These are phyloP conservation scores for Crotalus adamanteus DNA, from an alignment of 2,797 vertebrate species.

Conservation along the genomic window DNA sequence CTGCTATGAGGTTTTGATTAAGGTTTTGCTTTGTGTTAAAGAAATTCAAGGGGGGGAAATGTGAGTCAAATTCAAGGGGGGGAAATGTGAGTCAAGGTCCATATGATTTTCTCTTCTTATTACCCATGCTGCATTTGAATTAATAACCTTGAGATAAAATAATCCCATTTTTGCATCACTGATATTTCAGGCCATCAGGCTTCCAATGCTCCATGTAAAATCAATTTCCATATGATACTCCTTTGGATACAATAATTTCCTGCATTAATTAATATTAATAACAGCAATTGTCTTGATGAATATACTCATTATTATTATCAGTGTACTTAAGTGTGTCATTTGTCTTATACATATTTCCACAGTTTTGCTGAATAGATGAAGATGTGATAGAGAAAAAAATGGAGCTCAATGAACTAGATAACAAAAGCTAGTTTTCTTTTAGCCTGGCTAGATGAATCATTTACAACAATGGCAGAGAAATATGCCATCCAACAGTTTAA, in stretches of 20 bases:
- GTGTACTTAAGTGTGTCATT: conserved; percentile 40
- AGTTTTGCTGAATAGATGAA: conserved; percentile 1
- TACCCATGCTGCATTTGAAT: conserved; percentile 54
- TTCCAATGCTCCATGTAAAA: conserved; percentile 64
- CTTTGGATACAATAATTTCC: conserved; percentile 43
- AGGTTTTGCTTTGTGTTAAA: background rate
- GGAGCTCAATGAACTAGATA: conserved; percentile 28
- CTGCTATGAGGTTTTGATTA: background rate
- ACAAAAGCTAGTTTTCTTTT: conserved; percentile 5
- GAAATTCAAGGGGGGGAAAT: background rate
- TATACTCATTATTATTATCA: conserved; percentile 40
- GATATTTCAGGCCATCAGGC: conserved; percentile 60
- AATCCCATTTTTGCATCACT: conserved; percentile 60
- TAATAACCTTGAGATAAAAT: conserved; percentile 66
- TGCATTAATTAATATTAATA: conserved; percentile 53
- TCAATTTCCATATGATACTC: conserved; percentile 56
- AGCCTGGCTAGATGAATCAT: conserved; percentile 31
- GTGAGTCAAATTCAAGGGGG: background rate
- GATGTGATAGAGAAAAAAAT: conserved; percentile 13
- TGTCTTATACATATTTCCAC: conserved; percentile 39
- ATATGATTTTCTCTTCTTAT: conserved; percentile 48
- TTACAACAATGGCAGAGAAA: conserved; percentile 45
- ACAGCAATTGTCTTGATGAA: conserved; percentile 38
- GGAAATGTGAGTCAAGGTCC: conserved; percentile 1
- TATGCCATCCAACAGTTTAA: background rate